Base-by-base conservation (phyloP, 2,113 vertebrate genomes). In the Halcyon senegalensis region DNA sequence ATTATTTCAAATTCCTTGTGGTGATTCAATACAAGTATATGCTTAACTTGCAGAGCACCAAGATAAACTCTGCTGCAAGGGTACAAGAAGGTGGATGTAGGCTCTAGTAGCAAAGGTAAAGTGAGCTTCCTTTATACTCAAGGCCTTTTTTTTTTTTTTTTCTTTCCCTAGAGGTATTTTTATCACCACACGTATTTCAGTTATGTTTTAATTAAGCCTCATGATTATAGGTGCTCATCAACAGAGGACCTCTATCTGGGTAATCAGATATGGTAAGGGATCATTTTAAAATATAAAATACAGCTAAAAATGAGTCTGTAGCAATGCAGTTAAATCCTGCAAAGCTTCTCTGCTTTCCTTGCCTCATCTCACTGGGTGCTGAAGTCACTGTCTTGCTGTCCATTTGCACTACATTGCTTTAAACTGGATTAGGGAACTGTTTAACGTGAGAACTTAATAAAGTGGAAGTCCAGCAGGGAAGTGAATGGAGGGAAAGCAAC, bases 191-290 rank as follows among this genome's bases (percentile, higher is more conserved):
- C 53, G 18, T 76, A 87, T 94, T 96, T 94, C 58, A 95, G 46
- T 82, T 79, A 48, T 13, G 10, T 92, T 95, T 97, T 96, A 93
- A 91, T 96, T 87, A 97, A 94, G n/a, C 70, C 85, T 13, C 81
- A 20, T 93, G 69, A 95, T 87, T 94, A 58, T 87, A 80, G 69
- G 53, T 80, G 63, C 92, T 92, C 87, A 24, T 91, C 92, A 96
- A 75, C 58, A 69, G 81, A 95, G 89, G 73, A 59, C 41, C 80
- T 86, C 50, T 96, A 81, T 79, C 90, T 90, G 62, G 25, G 28
- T 89, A 95, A 96, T 94, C 93, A 85, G 64, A 83, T 72, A 58
- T 84, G 84, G 41, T 91, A 56, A 96, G 73, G 12, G 37, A 69
- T 94, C 95, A 94, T 94, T 92, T 85, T 50, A n/a, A 35, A 72